Conservation (phyloP, 2,888 invertebrate species). For the Steinernema hermaphroditum region DNA sequence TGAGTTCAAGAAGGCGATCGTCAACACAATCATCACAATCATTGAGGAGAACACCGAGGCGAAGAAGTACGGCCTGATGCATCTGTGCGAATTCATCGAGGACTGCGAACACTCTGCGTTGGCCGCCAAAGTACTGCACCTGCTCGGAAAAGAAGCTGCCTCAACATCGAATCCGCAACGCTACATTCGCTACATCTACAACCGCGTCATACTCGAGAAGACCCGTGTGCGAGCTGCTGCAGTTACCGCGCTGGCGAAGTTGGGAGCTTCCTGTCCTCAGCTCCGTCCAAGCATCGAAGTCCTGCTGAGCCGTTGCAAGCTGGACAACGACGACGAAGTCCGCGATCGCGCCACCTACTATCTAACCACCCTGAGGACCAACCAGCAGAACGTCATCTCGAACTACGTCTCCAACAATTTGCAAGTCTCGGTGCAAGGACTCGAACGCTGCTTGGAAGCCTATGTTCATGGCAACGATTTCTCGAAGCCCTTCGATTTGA, state of each 20-base stretch:
- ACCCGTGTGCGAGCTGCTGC: conserved; percentile 80
- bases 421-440: conserved; percentile 77
- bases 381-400: conserved; percentile 72
- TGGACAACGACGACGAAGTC: conserved; percentile 96
- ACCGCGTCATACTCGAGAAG: conserved; percentile 87
- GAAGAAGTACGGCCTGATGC: conserved; percentile 89
- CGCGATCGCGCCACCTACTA: conserved; percentile 96
- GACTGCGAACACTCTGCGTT: conserved; percentile 97
- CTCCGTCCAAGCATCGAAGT: conserved; percentile 83
- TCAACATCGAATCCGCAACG: conserved; percentile 87
- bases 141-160: conserved; percentile 94
- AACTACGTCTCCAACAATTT: conserved; percentile 73
- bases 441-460: conserved; percentile 84
- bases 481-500: conserved; percentile 82
- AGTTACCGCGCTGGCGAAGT: conserved; percentile 93
- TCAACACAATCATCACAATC: conserved; percentile 93
- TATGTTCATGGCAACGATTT: conserved; percentile 70
- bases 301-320: conserved; percentile 79
- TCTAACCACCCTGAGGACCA: conserved; percentile 79
- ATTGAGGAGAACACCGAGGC: conserved; percentile 97
- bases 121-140: conserved; percentile 90
- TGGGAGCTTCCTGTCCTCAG: conserved; percentile 91
- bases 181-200: conserved; percentile 75
- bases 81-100: conserved; percentile 98
- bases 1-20: conserved; percentile 96